These are phyloP conservation scores for Arizona elegans DNA, from an alignment of 2,113 vertebrate species.

Conservation along the genomic window DNA sequence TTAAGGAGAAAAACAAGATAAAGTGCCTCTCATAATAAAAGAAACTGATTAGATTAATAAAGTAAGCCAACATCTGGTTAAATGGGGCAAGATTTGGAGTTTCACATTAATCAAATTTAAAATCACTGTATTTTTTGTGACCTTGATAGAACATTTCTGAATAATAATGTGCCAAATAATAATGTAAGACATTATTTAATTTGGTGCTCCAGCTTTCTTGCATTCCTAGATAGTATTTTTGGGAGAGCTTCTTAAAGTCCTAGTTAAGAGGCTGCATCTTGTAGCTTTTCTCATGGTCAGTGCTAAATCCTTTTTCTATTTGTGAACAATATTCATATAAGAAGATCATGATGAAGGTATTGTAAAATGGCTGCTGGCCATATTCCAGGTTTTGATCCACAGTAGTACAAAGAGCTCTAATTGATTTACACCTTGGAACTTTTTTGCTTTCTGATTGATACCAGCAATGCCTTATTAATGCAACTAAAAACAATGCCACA, in stretches of 20 bases:
- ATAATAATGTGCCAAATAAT: slow-evolving; percentile 55
- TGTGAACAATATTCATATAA: not conserved
- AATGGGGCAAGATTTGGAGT: slow-evolving; percentile 31
- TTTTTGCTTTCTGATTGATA: not conserved
- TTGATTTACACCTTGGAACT: slow-evolving; percentile 22
- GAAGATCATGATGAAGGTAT: slow-evolving; percentile 24
- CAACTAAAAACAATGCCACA: not conserved
- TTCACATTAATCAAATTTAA: not conserved
- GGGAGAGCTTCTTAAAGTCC: slow-evolving; percentile 3
- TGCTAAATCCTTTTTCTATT: not conserved
- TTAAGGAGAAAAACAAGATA: slow-evolving; percentile 30
- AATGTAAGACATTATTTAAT: slow-evolving; percentile 23
- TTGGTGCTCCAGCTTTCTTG: slow-evolving; percentile 17
- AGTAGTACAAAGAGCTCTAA: slow-evolving; percentile 8
- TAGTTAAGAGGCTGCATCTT: slow-evolving; percentile 1
- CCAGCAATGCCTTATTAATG: slow-evolving; percentile 31
- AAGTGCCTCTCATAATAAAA: slow-evolving; percentile 51
- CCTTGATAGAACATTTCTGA: slow-evolving; percentile 30
- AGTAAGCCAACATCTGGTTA: slow-evolving; percentile 38
- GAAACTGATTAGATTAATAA: slow-evolving; percentile 15
- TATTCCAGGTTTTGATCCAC: not conserved
- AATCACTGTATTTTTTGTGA: slow-evolving; percentile 38
- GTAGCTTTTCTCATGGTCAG: slow-evolving; percentile 5
- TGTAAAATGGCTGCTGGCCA: slow-evolving; percentile 35
- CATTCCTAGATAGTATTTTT: slow-evolving; percentile 26